Conservation (phyloP, 2,797 vertebrate genomes). For the Knipowitschia caucasica region DNA sequence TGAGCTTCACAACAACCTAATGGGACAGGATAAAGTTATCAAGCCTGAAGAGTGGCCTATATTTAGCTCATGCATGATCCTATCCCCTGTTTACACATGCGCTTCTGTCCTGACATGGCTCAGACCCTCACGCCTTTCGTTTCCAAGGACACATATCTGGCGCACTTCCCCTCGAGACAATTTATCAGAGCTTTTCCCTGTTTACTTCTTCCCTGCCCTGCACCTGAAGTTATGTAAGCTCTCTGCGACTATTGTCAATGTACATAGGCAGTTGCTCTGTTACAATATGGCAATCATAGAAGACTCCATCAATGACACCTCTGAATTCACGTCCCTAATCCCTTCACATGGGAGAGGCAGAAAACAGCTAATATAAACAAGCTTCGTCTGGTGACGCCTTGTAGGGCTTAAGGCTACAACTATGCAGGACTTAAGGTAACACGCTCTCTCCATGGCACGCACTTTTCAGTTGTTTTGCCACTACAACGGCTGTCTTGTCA, state of each 20-base stretch:
- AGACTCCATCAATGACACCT: neutral
- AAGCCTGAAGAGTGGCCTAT: conserved; percentile 42
- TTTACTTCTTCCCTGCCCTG: conserved; percentile 27
- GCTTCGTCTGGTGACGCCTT: conserved; percentile 8
- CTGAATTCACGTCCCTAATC: conserved; percentile 8
- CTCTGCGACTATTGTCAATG: neutral
- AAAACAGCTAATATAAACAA: conserved; percentile 1
- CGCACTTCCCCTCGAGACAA: conserved; percentile 12
- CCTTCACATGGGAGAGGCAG: conserved; percentile 25
- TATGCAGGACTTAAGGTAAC: conserved; percentile 5
- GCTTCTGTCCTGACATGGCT: conserved; percentile 14
- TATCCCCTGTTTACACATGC: conserved; percentile 29
- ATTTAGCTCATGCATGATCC: conserved; percentile 33
- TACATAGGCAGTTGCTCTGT: neutral
- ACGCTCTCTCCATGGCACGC: neutral
- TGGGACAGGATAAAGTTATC: conserved; percentile 11
- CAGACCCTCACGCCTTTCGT: conserved; percentile 30
- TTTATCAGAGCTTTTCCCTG: conserved; percentile 34
- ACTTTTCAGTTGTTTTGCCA: neutral
- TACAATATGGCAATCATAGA: neutral
- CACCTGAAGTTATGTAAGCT: conserved; percentile 33
- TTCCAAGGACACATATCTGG: conserved; percentile 10
- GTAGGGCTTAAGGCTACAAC: conserved; percentile 1
- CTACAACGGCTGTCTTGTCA: neutral
- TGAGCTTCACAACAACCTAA: neutral